Conservation (phyloP, 1,140 invertebrate species). For the Conus ventricosus region DNA sequence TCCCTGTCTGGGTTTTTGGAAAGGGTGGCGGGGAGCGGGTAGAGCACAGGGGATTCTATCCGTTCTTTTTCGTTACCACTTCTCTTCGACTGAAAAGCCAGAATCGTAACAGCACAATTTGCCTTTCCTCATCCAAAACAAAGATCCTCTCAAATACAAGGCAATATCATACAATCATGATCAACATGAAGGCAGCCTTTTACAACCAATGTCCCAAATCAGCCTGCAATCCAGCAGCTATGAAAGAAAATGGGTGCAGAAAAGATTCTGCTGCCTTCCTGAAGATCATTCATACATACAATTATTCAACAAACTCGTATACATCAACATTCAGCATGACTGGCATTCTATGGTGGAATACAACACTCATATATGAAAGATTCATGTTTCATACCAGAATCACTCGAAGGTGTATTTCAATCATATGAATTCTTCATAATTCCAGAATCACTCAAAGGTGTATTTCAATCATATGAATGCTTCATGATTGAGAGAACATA, state of each 20-base stretch:
- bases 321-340: background rate
- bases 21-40: too few relatives aligned
- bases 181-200: conserved; percentile 1
- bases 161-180: background rate
- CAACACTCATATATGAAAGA: too few relatives aligned
- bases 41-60: background rate
- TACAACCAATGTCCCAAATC: background rate
- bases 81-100: background rate
- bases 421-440: too few relatives aligned
- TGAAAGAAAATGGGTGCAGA: background rate
- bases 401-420: too few relatives aligned
- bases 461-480: too few relatives aligned
- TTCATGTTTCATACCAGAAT: too few relatives aligned
- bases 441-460: too few relatives aligned
- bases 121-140: background rate
- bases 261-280: background rate
- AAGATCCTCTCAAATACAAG: background rate
- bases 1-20: too few relatives aligned
- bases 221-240: background rate
- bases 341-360: background rate
- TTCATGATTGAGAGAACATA: too few relatives aligned
- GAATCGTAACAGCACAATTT: conserved; percentile 1
- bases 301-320: background rate
- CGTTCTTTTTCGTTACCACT: background rate
- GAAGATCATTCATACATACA: background rate